These are phyloP conservation scores for Symphodus melops DNA, from an alignment of 2,113 vertebrate species.

Conservation along the genomic window DNA sequence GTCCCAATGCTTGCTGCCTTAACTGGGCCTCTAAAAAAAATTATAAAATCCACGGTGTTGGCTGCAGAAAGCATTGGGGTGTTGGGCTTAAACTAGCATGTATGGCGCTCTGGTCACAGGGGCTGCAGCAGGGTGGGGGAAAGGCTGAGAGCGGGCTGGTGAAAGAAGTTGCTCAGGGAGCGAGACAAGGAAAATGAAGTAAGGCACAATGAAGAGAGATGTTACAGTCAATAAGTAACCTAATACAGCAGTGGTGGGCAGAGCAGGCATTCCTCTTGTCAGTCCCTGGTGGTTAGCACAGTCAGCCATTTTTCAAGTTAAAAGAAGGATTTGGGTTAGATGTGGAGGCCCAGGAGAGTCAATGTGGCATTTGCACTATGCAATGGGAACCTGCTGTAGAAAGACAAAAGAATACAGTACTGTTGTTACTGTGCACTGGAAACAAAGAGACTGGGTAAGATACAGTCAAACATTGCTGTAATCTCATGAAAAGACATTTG, in stretches of 20 bases:
- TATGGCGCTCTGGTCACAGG: conserved; percentile 34
- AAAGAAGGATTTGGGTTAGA: conserved; percentile 80
- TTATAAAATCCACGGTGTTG: conserved; percentile 11
- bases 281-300: conserved; percentile 80
- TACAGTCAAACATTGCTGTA: background rate
- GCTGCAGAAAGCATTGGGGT: conserved; percentile 48
- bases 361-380: conserved; percentile 75
- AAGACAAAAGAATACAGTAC: background rate
- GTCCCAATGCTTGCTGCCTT: conserved; percentile 57
- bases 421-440: background rate
- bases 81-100: conserved; percentile 33
- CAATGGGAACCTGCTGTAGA: conserved; percentile 48
- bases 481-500: background rate
- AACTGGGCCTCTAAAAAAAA: conserved; percentile 67
- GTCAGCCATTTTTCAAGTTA: conserved; percentile 76
- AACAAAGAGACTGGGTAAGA: background rate
- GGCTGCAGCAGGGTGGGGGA: conserved; percentile 38
- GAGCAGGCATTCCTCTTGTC: conserved; percentile 75
- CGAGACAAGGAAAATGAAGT: conserved; percentile 59
- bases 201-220: conserved; percentile 72
- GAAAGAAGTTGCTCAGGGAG: conserved; percentile 37
- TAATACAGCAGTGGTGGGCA: conserved; percentile 68
- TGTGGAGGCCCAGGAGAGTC: conserved; percentile 73
- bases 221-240: conserved; percentile 85
- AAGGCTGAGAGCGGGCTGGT: conserved; percentile 56